Percentiles rank a stretch among this genome's conserved stretches.
Conservation (phyloP, 2,888 invertebrate genomes). For the Macrophya annulata region DNA sequence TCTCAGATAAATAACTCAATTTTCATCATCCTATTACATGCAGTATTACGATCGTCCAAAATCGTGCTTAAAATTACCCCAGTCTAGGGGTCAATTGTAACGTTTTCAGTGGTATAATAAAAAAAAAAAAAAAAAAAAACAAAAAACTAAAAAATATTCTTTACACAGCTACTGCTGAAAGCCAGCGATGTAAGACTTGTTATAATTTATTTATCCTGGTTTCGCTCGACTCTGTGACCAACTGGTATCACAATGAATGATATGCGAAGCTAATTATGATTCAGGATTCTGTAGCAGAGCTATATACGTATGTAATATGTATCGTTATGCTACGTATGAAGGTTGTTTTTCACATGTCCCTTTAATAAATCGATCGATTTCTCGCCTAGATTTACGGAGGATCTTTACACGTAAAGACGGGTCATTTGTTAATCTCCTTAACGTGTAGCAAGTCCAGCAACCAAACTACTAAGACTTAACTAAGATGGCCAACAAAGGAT, state of each 20-base stretch:
- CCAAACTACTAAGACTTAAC: constrained; percentile 56
- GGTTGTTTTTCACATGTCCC: neutral
- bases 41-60: neutral
- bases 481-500: constrained; percentile 78
- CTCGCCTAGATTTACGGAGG: neutral
- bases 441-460: constrained; percentile 46
- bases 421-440: constrained; percentile 49
- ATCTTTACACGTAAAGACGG: constrained; percentile 39
- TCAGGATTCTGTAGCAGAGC: neutral
- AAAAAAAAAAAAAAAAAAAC: too few relatives aligned
- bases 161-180: neutral
- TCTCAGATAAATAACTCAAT: neutral
- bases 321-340: neutral
- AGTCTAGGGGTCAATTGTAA: neutral
- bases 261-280: constrained; percentile 5
- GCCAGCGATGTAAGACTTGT: neutral
- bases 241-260: neutral
- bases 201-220: neutral
- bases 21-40: neutral
- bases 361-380: neutral
- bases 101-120: neutral
- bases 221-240: neutral
- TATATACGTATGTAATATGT: neutral
- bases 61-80: neutral
- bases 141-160: too few relatives aligned